A percentile compares a stretch with the other conserved stretches of the same genome.
Evolutionary conservation across 2,888 invertebrate species (phyloP).

Genomic region (Meghimatium bilineatum): DNA sequence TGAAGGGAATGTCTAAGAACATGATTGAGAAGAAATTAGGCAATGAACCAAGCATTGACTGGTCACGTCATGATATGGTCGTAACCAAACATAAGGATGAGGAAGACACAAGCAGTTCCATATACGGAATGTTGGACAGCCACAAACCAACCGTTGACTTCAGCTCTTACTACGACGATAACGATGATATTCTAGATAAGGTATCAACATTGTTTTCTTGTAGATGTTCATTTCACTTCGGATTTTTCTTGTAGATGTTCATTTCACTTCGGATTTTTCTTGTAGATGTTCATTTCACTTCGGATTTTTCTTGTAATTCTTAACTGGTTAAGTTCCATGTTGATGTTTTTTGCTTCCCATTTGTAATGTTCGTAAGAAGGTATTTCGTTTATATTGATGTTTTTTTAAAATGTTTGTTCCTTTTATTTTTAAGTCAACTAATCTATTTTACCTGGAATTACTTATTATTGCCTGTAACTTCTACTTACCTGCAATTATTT

Average conservation of each 20-base stretch:
- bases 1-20: conserved; percentile 63
- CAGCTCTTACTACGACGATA: conserved; percentile 64
- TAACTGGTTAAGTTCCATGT: too few species aligned
- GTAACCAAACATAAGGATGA: conserved; percentile 67
- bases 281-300: neutral
- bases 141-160: conserved; percentile 68
- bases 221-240: neutral
- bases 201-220: conserved; percentile 49
- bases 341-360: too few species aligned
- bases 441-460: too few species aligned
- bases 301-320: neutral
- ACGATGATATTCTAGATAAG: conserved; percentile 69
- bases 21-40: conserved; percentile 62
- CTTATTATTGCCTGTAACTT: too few species aligned
- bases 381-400: too few species aligned
- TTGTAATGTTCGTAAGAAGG: too few species aligned
- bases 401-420: too few species aligned
- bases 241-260: neutral
- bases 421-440: too few species aligned
- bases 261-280: neutral
- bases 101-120: conserved; percentile 65
- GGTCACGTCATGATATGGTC: conserved; percentile 69
- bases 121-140: conserved; percentile 71
- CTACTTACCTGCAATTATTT: too few species aligned
- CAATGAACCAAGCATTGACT: conserved; percentile 63